Evolutionary conservation across 23 tunicate species (phyloP), one percentile per base, ranked within the genome.

Genomic region (Styela clava): DNA sequence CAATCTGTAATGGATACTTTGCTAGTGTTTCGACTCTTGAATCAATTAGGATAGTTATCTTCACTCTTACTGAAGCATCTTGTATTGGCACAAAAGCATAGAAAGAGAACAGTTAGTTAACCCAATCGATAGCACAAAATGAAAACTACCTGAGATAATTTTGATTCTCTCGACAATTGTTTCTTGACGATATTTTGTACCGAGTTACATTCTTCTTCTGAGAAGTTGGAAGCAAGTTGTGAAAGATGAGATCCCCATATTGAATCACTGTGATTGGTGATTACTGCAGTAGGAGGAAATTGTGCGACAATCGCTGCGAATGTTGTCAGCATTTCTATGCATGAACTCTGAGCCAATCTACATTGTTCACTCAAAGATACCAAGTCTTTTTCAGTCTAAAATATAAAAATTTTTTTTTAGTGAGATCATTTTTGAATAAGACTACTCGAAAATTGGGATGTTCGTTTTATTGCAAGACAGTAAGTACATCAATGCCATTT

Each of bases 311-410:
- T 77, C 51, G 89, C 89, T 5, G 93, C 89, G 33, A 85, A 93
- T 28, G 86, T 87, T 34, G 86, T 93, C 79, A 93, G 78, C 24
- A 52, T 78, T 26, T 93, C 98, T 25, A 93, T 68, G 44, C 98
- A 92, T 2, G 91, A 79, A 35, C 79, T 84, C 83, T 84, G 82
- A 9, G 86, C 88, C 35, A 78, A 87, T 25, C 94, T 84, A 3
- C 88, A 80, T 63, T 87, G 86, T 44, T 82, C 87, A 37, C 88
- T 68, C 24, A 84, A 61, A 0, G 78, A 70, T 31, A 77, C 72
- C 32, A 93, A 74, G 31, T 87, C 92, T 56, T 93, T 93, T 52
- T 93, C 98, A n/a, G 93, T 91, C 97, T 91, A 78, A 25, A 33
- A 73, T 16, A 18, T 16, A n/a, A n/a, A n/a, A n/a, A n/a, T n/a